Conservation (phyloP, 2,113 vertebrate species). For the Myotis yumanensis region DNA sequence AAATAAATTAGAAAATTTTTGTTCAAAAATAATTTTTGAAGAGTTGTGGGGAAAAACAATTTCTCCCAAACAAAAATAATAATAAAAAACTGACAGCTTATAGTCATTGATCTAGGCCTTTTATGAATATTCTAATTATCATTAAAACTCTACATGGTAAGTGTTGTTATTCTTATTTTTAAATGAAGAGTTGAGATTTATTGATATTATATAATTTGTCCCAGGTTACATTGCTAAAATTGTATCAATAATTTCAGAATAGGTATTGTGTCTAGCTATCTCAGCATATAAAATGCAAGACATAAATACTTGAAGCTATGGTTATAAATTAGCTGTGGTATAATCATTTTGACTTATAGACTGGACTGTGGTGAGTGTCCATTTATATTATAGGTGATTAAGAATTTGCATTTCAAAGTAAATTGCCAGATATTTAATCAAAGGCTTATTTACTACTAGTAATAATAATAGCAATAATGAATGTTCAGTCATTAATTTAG, state of each 20-base stretch:
- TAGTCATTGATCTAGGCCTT: neutral
- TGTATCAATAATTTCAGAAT: neutral
- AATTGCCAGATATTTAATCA: neutral
- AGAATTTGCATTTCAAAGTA: neutral
- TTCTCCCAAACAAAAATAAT: neutral
- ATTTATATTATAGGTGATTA: neutral
- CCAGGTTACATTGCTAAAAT: neutral
- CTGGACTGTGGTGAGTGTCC: neutral
- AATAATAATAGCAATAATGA: neutral
- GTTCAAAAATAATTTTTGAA: neutral
- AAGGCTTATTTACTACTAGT: neutral
- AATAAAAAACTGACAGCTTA: neutral
- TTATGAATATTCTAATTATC: neutral
- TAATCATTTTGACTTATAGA: neutral
- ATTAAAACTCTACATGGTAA: neutral
- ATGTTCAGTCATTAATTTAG: neutral
- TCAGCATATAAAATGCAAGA: neutral
- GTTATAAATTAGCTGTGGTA: neutral
- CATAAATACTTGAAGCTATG: neutral
- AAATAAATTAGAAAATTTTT: neutral
- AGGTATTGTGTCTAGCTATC: neutral
- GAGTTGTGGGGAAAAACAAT: neutral
- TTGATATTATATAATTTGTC: neutral
- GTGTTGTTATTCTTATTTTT: neutral
- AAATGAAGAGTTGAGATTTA: neutral